These are phyloP conservation scores for Adrianichthys oophorus DNA, from an alignment of 2,797 vertebrate genomes.

Conservation along the genomic window DNA sequence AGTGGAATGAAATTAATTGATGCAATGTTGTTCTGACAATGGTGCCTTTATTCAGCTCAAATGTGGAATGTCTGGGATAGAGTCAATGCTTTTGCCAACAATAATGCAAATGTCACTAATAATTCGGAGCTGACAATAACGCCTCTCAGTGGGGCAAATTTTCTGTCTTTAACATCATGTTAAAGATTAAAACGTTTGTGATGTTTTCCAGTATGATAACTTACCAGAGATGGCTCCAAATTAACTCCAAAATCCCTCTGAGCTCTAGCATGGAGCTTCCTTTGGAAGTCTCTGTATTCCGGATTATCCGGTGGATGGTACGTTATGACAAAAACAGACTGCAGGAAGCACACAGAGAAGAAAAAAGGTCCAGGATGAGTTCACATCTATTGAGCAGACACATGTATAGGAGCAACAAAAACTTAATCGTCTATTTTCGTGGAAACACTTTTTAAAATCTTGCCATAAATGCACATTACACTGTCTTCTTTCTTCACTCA, in stretches of 20 bases:
- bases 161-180: constrained; percentile 14
- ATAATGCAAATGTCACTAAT: constrained; percentile 38
- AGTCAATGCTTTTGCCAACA: constrained; percentile 19
- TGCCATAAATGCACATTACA: no score
- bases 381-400: background rate
- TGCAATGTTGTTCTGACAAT: background rate
- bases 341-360: constrained; percentile 33
- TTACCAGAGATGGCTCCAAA: constrained; percentile 90
- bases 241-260: constrained; percentile 86
- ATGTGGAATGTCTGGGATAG: constrained; percentile 9
- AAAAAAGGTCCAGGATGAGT: background rate
- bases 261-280: constrained; percentile 85
- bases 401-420: no score
- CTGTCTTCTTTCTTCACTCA: no score
- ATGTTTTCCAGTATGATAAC: constrained; percentile 35
- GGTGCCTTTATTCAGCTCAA: constrained; percentile 4
- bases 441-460: no score
- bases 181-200: constrained; percentile 32
- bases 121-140: constrained; percentile 29
- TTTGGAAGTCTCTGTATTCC: constrained; percentile 89
- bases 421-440: no score
- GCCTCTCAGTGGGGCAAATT: constrained; percentile 13
- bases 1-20: constrained; percentile 4
- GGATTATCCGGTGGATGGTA: constrained; percentile 91
- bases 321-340: constrained; percentile 94